These are phyloP conservation scores for Chymomyza procnemis DNA, from an alignment of 2,888 invertebrate species.

Conservation along the genomic window DNA sequence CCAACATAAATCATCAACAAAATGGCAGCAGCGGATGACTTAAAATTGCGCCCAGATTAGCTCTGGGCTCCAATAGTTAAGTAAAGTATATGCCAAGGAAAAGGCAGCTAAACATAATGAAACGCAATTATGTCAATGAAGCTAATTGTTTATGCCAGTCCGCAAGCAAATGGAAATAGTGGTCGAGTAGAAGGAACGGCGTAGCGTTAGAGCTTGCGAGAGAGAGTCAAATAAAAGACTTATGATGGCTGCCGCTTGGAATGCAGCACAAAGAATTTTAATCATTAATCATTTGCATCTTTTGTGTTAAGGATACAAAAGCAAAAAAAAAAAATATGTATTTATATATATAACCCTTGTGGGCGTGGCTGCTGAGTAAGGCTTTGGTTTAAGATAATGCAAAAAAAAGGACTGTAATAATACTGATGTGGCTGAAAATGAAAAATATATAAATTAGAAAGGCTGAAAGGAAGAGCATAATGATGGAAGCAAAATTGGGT, in stretches of 20 bases:
- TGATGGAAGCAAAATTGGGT: background rate
- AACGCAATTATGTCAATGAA: slow-evolving; percentile 65
- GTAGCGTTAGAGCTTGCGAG: background rate
- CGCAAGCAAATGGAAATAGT: background rate
- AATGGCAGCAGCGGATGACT: slow-evolving; percentile 29
- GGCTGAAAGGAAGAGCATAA: background rate
- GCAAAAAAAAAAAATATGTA: background rate
- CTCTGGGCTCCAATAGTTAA: background rate
- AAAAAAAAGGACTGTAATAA: too few species aligned
- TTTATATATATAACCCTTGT: background rate
- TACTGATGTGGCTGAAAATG: too few species aligned
- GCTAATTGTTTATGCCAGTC: slow-evolving; percentile 51
- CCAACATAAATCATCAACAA: background rate
- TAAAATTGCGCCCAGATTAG: background rate
- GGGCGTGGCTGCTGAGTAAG: background rate
- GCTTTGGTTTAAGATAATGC: background rate
- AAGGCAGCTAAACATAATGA: slow-evolving; percentile 14
- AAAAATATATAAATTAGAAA: background rate
- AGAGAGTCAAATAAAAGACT: background rate
- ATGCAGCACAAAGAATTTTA: slow-evolving; percentile 21
- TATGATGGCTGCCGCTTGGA: background rate
- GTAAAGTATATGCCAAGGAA: background rate
- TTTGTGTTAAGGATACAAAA: slow-evolving; percentile 17
- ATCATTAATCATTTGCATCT: slow-evolving; percentile 63
- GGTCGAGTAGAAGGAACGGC: background rate